A percentile compares a stretch with the other conserved stretches of the same genome.
These are phyloP conservation scores for Chlorodrepanis virens DNA, from an alignment of 2,113 vertebrate genomes.

Conservation along the genomic window DNA sequence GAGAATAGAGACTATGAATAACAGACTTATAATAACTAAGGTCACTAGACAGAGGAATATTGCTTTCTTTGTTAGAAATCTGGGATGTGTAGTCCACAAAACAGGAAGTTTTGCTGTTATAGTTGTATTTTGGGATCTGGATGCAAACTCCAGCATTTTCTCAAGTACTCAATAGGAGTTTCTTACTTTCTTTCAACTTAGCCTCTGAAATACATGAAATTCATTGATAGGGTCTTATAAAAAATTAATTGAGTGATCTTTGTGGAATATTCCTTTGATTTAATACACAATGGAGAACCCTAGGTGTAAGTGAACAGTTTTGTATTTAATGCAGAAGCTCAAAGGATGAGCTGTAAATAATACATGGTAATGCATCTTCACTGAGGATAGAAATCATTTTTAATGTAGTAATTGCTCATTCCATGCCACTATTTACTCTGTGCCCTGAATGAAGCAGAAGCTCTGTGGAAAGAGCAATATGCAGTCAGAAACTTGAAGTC, in stretches of 20 bases:
- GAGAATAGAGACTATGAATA: background rate
- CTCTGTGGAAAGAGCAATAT: constrained; percentile 9
- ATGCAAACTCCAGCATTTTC: background rate
- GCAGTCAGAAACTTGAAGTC: background rate
- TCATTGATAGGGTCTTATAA: background rate
- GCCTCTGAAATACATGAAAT: background rate
- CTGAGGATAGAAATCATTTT: background rate
- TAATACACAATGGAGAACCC: background rate
- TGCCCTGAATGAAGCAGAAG: background rate
- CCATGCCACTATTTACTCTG: background rate
- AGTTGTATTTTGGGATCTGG: background rate
- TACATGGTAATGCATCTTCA: background rate
- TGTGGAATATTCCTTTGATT: background rate
- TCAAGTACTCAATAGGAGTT: background rate
- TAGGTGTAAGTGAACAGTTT: background rate
- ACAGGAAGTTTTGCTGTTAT: background rate
- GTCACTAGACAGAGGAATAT: background rate
- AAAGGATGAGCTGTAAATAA: background rate
- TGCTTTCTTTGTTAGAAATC: background rate
- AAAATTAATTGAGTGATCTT: background rate
- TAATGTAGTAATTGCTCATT: background rate
- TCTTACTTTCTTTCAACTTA: background rate
- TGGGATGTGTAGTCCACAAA: background rate
- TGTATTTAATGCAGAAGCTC: background rate
- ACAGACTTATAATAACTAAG: background rate